Percentiles rank a stretch among this genome's conserved stretches.
These are phyloP conservation scores for Chamaetylas fuelleborni DNA, from an alignment of 2,113 vertebrate species.

Conservation along the genomic window DNA sequence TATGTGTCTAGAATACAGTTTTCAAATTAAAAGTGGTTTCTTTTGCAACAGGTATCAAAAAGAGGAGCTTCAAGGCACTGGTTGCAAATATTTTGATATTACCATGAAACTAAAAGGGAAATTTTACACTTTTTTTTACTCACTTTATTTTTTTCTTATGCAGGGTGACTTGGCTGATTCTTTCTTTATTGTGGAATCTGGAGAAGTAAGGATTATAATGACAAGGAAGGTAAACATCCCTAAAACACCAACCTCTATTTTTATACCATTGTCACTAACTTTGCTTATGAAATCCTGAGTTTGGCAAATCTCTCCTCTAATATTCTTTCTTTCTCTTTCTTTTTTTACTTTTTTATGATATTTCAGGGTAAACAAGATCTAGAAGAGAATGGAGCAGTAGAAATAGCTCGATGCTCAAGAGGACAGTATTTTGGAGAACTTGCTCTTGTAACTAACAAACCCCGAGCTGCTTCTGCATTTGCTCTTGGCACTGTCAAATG, in stretches of 20 bases:
- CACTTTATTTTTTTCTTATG: background rate
- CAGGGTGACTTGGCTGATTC: constrained; percentile 94
- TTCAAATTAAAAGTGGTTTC: background rate
- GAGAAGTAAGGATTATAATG: constrained; percentile 98
- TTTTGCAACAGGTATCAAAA: background rate
- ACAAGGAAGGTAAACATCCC: constrained; percentile 84
- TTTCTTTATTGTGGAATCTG: constrained; percentile 98
- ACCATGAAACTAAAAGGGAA: background rate
- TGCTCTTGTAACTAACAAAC: constrained; percentile 96
- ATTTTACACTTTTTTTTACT: background rate
- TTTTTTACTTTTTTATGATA: background rate
- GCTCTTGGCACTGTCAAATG: constrained; percentile 96
- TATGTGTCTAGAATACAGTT: background rate
- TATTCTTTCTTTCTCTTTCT: background rate
- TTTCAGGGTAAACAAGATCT: constrained; percentile 74
- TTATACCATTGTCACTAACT: background rate
- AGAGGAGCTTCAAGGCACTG: background rate
- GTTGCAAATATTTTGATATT: background rate
- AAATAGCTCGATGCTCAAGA: constrained; percentile 90
- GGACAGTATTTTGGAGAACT: constrained; percentile 98
- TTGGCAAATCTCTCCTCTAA: background rate
- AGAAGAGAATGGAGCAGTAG: constrained; percentile 85
- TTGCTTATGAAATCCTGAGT: background rate
- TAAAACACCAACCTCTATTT: background rate
- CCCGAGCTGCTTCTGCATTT: constrained; percentile 95